Percentiles rank a stretch among this genome's conserved stretches.
These are phyloP conservation scores for Pheosia gnoma DNA, from an alignment of 2,888 invertebrate species.

Conservation along the genomic window DNA sequence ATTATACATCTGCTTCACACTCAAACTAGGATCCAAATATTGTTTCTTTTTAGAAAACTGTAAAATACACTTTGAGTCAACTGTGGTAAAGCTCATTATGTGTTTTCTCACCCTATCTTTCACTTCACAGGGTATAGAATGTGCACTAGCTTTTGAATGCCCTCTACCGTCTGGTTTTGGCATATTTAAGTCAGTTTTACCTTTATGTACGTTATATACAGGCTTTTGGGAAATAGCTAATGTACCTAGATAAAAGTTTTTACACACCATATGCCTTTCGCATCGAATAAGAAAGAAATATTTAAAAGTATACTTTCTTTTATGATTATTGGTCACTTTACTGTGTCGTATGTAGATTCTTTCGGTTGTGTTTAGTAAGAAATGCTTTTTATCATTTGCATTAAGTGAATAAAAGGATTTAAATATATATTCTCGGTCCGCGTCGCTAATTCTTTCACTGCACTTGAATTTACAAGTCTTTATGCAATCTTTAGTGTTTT, in stretches of 20 bases:
- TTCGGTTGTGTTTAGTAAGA: constrained; percentile 73
- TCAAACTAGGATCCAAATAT: constrained; percentile 61
- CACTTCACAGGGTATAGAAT: constrained; percentile 60
- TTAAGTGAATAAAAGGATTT: constrained; percentile 74
- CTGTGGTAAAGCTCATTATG: constrained; percentile 63
- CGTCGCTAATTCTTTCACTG: constrained; percentile 66
- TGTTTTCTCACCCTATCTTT: constrained; percentile 72
- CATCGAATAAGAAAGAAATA: constrained; percentile 72
- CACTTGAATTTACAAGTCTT: constrained; percentile 73
- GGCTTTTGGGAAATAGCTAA: constrained; percentile 77
- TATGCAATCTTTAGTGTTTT: constrained; percentile 71
- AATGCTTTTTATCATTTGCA: constrained; percentile 74
- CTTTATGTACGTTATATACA: constrained; percentile 74
- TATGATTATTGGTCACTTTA: constrained; percentile 45
- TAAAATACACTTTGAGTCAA: constrained; percentile 64
- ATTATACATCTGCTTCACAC: constrained; percentile 70
- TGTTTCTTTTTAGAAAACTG: constrained; percentile 71
- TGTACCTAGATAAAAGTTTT: constrained; percentile 77
- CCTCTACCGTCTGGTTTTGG: constrained; percentile 77
- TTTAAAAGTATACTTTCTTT: constrained; percentile 69
- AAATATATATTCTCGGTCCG: constrained; percentile 71
- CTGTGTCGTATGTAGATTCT: constrained; percentile 61
- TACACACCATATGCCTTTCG: constrained; percentile 68
- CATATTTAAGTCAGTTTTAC: constrained; percentile 73
- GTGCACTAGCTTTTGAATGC: constrained; percentile 63